Conservation (phyloP, 2,888 invertebrate genomes). For the Synergus umbraculus region DNA sequence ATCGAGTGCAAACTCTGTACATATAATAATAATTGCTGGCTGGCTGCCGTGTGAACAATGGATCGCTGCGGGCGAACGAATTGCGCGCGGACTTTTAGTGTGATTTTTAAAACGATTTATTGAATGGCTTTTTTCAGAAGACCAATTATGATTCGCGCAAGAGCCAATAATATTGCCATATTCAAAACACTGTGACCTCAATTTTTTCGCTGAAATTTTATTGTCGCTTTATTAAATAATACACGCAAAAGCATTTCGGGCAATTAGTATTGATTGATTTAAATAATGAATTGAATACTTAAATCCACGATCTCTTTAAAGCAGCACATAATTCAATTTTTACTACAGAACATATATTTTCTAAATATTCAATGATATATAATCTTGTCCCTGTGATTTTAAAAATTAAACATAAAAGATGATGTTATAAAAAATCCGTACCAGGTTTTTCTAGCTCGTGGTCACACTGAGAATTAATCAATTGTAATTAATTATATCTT, state of each 20-base stretch:
- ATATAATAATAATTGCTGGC: constrained; percentile 32
- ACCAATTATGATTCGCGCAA: constrained; percentile 9
- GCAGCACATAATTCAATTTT: no score
- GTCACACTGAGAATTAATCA: no score
- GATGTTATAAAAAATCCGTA: no score
- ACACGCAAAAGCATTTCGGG: background rate
- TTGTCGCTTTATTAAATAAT: background rate
- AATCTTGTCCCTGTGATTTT: no score
- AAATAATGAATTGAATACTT: background rate
- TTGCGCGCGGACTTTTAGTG: constrained; percentile 11
- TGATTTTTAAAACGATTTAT: constrained; percentile 18
- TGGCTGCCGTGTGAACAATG: constrained; percentile 21
- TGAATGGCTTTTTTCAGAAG: constrained; percentile 13
- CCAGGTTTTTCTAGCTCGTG: no score
- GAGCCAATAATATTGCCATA: constrained; percentile 1
- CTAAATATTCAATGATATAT: no score
- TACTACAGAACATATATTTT: no score
- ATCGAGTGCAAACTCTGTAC: background rate
- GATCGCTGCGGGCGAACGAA: constrained; percentile 8
- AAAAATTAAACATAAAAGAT: no score
- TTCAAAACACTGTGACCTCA: background rate
- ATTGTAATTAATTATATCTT: no score
- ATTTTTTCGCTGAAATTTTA: background rate
- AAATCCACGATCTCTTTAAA: no score
- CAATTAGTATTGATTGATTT: background rate